Evolutionary conservation across 2,113 vertebrate genomes (phyloP).

Genomic region (Nesoenas mayeri): DNA sequence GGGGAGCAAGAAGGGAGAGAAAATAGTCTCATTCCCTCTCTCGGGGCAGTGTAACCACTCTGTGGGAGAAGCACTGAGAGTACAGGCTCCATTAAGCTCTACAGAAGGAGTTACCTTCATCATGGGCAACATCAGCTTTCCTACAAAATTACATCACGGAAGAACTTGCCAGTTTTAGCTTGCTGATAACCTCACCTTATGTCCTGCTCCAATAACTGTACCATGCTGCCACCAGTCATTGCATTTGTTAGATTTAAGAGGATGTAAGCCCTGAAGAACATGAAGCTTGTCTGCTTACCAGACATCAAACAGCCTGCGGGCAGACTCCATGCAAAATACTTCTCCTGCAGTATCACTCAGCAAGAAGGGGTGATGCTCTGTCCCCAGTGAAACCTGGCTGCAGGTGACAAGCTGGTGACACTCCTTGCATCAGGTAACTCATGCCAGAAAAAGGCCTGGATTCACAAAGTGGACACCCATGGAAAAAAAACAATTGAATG

Average conservation of each 20-base stretch:
- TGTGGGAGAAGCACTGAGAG: not conserved
- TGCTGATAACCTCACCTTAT: not conserved
- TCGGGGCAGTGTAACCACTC: not conserved
- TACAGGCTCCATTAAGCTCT: not conserved
- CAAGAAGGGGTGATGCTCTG: not conserved
- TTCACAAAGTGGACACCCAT: not conserved
- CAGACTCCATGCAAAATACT: not conserved
- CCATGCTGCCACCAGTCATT: not conserved
- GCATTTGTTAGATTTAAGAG: not conserved
- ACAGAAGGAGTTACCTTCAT: not conserved
- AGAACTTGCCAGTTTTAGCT: not conserved
- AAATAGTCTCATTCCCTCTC: not conserved
- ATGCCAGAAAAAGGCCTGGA: not conserved
- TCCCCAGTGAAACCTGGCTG: not conserved
- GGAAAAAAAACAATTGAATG: not conserved
- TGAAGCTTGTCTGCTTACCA: not conserved
- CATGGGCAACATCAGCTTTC: not conserved
- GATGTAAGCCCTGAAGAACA: not conserved
- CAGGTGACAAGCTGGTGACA: not conserved
- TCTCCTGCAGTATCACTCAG: not conserved
- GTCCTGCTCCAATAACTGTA: not conserved
- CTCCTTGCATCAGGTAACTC: not conserved
- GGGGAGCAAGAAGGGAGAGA: not conserved
- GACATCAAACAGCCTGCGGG: not conserved
- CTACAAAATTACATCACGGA: not conserved